Conservation (phyloP, 2,113 vertebrate genomes). For the Cyprinodon variegatus region DNA sequence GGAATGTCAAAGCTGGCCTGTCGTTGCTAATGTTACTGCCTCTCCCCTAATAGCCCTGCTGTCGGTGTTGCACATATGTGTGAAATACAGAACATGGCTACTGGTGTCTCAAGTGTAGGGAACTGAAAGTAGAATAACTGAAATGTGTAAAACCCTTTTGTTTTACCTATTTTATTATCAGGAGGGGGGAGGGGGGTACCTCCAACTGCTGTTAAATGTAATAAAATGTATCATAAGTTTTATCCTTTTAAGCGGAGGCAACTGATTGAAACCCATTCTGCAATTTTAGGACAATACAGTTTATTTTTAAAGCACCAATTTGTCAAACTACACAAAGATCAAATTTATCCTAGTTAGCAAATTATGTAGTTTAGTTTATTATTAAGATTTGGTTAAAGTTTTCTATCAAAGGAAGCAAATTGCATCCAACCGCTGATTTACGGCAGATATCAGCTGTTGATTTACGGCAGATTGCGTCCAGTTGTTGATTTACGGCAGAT, state of each 20-base stretch:
- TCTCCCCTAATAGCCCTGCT: slow-evolving; percentile 40
- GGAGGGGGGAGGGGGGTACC: no score
- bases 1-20: slow-evolving; percentile 53
- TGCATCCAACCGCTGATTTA: background rate
- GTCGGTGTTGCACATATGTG: slow-evolving; percentile 27
- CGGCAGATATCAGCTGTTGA: no score
- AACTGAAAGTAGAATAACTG: background rate
- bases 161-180: background rate
- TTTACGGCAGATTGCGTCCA: no score
- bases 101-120: slow-evolving; percentile 27
- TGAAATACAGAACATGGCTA: slow-evolving; percentile 41
- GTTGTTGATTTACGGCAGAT: background rate
- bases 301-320: no score
- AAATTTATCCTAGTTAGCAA: background rate
- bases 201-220: no score
- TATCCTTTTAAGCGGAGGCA: no score
- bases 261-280: no score
- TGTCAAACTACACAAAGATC: no score
- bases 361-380: background rate
- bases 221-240: no score
- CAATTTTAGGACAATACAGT: no score
- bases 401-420: background rate
- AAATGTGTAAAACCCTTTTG: background rate
- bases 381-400: background rate
- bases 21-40: slow-evolving; percentile 38